These are phyloP conservation scores for Baronia brevicornis DNA, from an alignment of 2,888 invertebrate species.

Conservation along the genomic window DNA sequence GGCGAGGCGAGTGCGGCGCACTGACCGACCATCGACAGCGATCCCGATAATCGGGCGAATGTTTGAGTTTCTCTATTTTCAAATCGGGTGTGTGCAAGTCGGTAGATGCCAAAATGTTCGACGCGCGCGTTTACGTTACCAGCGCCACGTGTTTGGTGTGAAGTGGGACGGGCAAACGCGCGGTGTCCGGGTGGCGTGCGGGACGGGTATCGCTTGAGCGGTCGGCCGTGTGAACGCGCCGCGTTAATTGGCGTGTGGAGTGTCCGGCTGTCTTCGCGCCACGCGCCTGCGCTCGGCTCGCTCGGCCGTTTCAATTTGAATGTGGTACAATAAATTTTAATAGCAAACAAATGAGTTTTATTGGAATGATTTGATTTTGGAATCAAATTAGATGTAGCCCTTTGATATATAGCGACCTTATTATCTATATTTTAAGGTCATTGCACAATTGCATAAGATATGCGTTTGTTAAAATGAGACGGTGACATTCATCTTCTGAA, in stretches of 20 bases:
- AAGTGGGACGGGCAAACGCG: conserved; percentile 35
- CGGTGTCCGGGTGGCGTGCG: conserved; percentile 35
- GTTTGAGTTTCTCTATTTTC: conserved; percentile 71
- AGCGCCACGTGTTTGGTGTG: conserved; percentile 21
- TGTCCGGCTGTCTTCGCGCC: conserved; percentile 61
- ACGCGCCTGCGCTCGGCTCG: conserved; percentile 49
- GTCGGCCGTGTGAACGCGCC: conserved; percentile 60
- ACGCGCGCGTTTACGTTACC: conserved; percentile 31
- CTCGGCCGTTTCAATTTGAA: conserved; percentile 46
- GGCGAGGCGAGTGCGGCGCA: conserved; percentile 50
- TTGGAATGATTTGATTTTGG: conserved; percentile 19
- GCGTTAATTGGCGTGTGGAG: conserved; percentile 67
- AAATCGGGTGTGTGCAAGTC: conserved; percentile 52
- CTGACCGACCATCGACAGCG: conserved; percentile 70
- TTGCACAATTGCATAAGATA: neutral
- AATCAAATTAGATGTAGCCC: no score
- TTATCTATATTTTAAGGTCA: neutral
- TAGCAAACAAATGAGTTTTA: conserved; percentile 25
- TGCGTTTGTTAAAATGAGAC: no score
- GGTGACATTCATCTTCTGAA: no score
- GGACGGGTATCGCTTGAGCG: conserved; percentile 36
- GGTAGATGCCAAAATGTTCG: conserved; percentile 37
- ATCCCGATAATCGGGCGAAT: conserved; percentile 69
- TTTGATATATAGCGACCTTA: conserved; percentile 17
- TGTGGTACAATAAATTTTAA: conserved; percentile 44